Percentiles rank a stretch among this genome's conserved stretches.
These are phyloP conservation scores for Uropsilus gracilis DNA, from an alignment of 2,113 vertebrate genomes.

Conservation along the genomic window DNA sequence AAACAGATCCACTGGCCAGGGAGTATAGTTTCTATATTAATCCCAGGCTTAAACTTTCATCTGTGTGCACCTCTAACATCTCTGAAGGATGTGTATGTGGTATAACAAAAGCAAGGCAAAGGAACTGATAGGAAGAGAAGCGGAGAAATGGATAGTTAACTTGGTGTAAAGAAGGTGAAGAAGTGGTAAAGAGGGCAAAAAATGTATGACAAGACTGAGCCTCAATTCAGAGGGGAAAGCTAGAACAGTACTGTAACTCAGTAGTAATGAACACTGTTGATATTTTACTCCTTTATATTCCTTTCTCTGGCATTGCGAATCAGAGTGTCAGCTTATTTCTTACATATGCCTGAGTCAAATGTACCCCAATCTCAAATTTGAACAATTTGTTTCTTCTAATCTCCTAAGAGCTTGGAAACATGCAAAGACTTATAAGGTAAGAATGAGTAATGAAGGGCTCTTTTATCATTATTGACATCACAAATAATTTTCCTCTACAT, in stretches of 20 bases:
- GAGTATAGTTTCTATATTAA: not conserved
- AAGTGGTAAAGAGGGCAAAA: not conserved
- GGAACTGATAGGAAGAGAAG: not conserved
- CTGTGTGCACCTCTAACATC: not conserved
- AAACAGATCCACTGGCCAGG: not conserved
- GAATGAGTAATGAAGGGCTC: not conserved
- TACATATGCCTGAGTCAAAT: not conserved
- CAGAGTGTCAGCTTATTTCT: not conserved
- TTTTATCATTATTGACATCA: not conserved
- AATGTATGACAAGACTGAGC: not conserved
- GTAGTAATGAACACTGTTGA: not conserved
- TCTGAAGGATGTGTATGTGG: not conserved
- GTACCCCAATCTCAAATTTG: not conserved
- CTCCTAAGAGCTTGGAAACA: not conserved
- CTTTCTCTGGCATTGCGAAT: conserved; percentile 10
- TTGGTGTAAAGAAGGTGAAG: not conserved
- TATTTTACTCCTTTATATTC: not conserved
- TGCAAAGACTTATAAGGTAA: not conserved
- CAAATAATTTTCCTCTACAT: not conserved
- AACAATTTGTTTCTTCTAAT: not conserved
- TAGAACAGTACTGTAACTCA: not conserved
- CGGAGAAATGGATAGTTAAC: not conserved
- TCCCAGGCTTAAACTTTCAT: not conserved
- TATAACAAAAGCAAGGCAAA: not conserved
- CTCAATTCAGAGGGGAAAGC: not conserved